A percentile compares a stretch with the other conserved stretches of the same genome.
Conservation (phyloP, 2,888 invertebrate species). For the Aphodius sticticus region DNA sequence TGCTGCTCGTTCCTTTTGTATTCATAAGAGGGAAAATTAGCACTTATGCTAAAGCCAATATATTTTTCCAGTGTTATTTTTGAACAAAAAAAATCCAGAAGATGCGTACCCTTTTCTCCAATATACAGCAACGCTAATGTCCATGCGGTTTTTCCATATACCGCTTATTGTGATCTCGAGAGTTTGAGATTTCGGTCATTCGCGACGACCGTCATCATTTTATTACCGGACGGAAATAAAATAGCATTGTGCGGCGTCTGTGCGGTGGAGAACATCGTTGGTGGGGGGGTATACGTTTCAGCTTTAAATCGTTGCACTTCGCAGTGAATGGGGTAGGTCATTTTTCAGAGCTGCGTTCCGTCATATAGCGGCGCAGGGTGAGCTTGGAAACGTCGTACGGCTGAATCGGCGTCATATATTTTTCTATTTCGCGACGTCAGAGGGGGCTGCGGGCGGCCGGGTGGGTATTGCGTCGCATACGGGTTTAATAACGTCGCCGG, state of each 20-base stretch:
- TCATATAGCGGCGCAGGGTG: not conserved
- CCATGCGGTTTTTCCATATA: conserved; percentile 10
- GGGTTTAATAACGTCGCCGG: not conserved
- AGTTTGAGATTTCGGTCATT: not conserved
- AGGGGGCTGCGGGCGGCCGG: not conserved
- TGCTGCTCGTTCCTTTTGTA: too few species aligned
- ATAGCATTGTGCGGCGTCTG: not conserved
- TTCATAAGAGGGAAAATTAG: too few species aligned
- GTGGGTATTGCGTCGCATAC: not conserved
- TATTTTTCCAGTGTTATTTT: not conserved
- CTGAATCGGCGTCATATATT: not conserved
- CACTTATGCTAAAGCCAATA: too few species aligned
- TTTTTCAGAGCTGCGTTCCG: not conserved
- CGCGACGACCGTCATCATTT: not conserved
- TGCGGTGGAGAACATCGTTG: not conserved
- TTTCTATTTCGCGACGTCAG: not conserved
- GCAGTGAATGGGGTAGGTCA: conserved; percentile 4
- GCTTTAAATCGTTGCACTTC: not conserved
- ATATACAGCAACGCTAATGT: not conserved
- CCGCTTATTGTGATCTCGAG: conserved; percentile 32
- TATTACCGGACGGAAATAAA: not conserved
- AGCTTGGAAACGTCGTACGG: not conserved
- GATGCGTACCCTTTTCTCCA: not conserved
- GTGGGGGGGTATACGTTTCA: not conserved
- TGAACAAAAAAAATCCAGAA: not conserved